Conservation (phyloP, 2,797 vertebrate genomes). For the Thalassophryne amazonica region DNA sequence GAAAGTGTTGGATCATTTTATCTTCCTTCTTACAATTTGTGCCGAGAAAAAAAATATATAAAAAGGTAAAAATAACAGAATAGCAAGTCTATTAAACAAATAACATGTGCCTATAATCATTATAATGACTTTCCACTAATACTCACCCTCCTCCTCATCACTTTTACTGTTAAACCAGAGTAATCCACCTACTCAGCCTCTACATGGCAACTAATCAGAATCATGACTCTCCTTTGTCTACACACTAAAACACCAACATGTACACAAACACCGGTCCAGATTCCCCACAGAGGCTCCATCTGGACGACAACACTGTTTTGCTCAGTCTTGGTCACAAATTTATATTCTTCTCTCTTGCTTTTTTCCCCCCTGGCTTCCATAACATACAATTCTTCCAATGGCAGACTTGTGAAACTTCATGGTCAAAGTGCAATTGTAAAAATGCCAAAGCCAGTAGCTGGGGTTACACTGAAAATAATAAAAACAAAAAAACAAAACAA, state of each 20-base stretch:
- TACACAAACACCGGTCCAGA: slow-evolving; percentile 27
- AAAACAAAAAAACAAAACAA: neutral
- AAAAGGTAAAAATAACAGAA: too few species aligned
- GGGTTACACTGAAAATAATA: neutral
- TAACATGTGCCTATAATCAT: neutral
- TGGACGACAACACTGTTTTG: slow-evolving; percentile 65
- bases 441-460: neutral
- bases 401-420: neutral
- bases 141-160: slow-evolving; percentile 39
- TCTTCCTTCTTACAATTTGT: too few species aligned
- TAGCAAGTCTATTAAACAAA: neutral
- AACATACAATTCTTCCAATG: slow-evolving; percentile 6
- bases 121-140: neutral
- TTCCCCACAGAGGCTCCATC: slow-evolving; percentile 67
- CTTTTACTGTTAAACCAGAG: slow-evolving; percentile 24
- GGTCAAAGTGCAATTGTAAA: neutral
- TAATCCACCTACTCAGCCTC: slow-evolving; percentile 55
- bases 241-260: slow-evolving; percentile 1
- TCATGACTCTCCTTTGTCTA: neutral
- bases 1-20: too few species aligned
- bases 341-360: slow-evolving; percentile 4
- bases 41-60: too few species aligned
- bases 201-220: slow-evolving; percentile 37
- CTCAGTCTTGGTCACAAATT: slow-evolving; percentile 52
- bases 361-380: neutral